Conservation (phyloP, 2,113 vertebrate species). For the Lucifuga dentata region DNA sequence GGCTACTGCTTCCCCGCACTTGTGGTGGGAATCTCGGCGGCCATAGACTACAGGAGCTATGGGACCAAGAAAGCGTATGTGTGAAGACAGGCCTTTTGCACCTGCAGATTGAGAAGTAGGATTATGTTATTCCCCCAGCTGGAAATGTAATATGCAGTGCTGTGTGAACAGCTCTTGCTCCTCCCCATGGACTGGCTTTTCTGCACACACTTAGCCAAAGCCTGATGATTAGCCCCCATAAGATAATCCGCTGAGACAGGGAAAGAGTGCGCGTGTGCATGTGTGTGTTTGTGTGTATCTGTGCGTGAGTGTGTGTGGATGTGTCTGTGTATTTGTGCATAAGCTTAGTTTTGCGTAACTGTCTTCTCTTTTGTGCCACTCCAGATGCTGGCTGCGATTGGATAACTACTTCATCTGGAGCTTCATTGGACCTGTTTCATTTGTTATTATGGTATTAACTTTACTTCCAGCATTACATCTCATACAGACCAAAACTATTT, state of each 20-base stretch:
- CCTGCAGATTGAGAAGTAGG: constrained; percentile 79
- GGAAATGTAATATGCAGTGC: constrained; percentile 70
- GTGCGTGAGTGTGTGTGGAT: constrained; percentile 22
- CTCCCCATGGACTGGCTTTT: constrained; percentile 68
- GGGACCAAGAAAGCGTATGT: constrained; percentile 96
- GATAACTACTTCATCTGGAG: constrained; percentile 98
- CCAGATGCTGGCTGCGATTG: constrained; percentile 92
- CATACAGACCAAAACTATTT: constrained; percentile 31
- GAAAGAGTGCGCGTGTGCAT: constrained; percentile 51
- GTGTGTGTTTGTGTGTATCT: constrained; percentile 23
- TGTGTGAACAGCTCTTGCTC: constrained; percentile 62
- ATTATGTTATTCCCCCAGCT: constrained; percentile 70
- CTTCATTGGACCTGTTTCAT: constrained; percentile 94
- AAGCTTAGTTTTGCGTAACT: constrained; percentile 52
- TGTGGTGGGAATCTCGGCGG: constrained; percentile 92
- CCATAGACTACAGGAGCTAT: constrained; percentile 95
- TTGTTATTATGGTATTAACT: constrained; percentile 91
- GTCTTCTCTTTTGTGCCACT: constrained; percentile 54
- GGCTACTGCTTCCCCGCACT: constrained; percentile 94
- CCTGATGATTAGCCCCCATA: constrained; percentile 79
- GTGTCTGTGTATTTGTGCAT: constrained; percentile 19
- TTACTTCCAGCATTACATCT: constrained; percentile 22
- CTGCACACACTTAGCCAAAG: constrained; percentile 78
- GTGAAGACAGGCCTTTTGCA: constrained; percentile 76
- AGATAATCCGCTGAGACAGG: constrained; percentile 76